Percentiles rank a stretch among this genome's conserved stretches.
Evolutionary conservation across 2,888 invertebrate species (phyloP).

Genomic region (Rhopalosiphum nymphaeae): DNA sequence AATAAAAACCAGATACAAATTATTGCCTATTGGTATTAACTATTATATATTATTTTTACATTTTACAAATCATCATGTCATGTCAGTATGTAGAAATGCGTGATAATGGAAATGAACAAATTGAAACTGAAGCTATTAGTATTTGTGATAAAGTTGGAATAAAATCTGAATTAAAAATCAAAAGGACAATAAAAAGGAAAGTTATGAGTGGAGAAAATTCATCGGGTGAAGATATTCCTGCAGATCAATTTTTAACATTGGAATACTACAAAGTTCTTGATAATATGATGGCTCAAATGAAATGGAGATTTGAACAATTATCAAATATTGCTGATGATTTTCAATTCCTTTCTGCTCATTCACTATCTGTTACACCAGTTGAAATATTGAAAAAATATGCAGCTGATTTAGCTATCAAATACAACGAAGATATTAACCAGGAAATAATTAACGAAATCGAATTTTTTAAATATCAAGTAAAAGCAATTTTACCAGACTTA

Average conservation of each 20-base stretch:
- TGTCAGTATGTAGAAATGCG: too few species aligned
- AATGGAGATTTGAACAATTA: slow-evolving; percentile 4
- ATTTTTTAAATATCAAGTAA: background rate
- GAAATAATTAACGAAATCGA: background rate
- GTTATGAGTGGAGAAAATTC: background rate
- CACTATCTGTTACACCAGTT: background rate
- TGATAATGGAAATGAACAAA: background rate
- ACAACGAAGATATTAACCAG: background rate
- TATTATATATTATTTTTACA: too few species aligned
- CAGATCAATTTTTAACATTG: slow-evolving; percentile 9
- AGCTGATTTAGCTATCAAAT: slow-evolving; percentile 5
- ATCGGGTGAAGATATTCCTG: background rate
- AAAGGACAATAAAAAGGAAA: background rate
- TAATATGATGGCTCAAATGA: slow-evolving; percentile 12
- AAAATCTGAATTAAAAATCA: background rate
- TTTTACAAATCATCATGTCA: too few species aligned
- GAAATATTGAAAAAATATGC: slow-evolving; percentile 10
- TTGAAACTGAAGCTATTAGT: too few species aligned
- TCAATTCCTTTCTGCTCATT: background rate
- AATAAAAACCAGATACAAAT: too few species aligned
- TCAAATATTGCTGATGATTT: background rate
- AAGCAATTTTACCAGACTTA: background rate
- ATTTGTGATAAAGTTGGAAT: background rate
- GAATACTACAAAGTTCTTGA: slow-evolving; percentile 35
- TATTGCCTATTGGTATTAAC: too few species aligned